Base-by-base conservation (phyloP, 92 coral and sea anemone genomes). In the Hydrozoanthus gracilis region DNA sequence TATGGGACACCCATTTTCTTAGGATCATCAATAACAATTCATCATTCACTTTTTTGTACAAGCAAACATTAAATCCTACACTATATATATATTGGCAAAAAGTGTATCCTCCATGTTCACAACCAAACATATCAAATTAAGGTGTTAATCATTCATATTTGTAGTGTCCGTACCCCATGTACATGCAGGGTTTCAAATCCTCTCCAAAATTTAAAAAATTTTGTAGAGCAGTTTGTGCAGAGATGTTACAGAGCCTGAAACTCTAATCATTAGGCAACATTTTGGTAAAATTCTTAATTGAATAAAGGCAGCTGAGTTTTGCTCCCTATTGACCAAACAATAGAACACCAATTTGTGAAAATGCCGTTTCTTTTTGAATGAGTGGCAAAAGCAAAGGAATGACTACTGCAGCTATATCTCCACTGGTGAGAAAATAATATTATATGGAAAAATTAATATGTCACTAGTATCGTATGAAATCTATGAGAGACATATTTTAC, bases 241-340 rank as follows among this genome's bases (percentile, higher is more conserved):
- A 80, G 73, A 80, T 80, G 86, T 80, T 56, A 1, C 86, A 80
- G 73, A 80, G 58, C 86, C 86, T 80, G 73, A 80, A 80, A 80
- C 86, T 80, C 12, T 80, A 73, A 60, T 80, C 86, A 80, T 80
- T 71, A 80, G 86, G 86, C 86, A 80, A 80, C 86, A 80, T 80
- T 80, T 80, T 61, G 70, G 75, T 80, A 80, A 80, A 75, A 80
- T 18, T 80, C n/a, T 80, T 3, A 52, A 60, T 80, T 62, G 58
- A 80, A 80, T 80, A 80, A 60, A 80, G 86, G 44, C 86, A 80
- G 75, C 52, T 80, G 86, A 80, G 58, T 80, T n/a, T 80, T 80
- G 45, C 50, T 17, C 86, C 50, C 86, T 80, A 80, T 56, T 62
- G 86, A 80, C 54, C 86, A 69, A 80, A 80, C 60, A 54, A 80